Evolutionary conservation across 2,888 invertebrate species (phyloP).

Genomic region (Orchesella flavescens): DNA sequence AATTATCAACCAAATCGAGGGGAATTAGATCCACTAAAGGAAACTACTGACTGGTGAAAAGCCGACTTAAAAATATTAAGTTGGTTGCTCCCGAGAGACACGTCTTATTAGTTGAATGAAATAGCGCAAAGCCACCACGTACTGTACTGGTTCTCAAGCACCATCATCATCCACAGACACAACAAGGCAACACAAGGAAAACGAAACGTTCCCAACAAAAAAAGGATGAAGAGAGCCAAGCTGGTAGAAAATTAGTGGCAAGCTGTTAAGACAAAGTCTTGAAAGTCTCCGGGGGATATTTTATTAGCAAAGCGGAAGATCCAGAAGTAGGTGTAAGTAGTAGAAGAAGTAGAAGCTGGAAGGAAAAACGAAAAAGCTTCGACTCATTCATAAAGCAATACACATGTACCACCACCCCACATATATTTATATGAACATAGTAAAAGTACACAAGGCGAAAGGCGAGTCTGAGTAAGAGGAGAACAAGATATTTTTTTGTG

Average conservation of each 20-base stretch:
- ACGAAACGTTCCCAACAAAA: slow-evolving; percentile 6
- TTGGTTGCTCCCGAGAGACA: slow-evolving; percentile 62
- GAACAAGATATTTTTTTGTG: slow-evolving; percentile 17
- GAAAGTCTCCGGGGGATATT: slow-evolving; percentile 57
- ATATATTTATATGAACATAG: slow-evolving; percentile 30
- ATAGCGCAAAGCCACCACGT: slow-evolving; percentile 50
- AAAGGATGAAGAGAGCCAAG: slow-evolving; percentile 41
- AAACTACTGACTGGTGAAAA: slow-evolving; percentile 44
- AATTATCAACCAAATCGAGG: slow-evolving; percentile 55
- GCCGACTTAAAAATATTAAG: slow-evolving; percentile 61
- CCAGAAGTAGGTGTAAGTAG: slow-evolving; percentile 28
- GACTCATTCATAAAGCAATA: slow-evolving; percentile 35
- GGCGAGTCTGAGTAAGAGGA: slow-evolving; percentile 13
- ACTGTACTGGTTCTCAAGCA: slow-evolving; percentile 14
- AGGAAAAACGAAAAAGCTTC: slow-evolving; percentile 15
- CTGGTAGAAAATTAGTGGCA: slow-evolving; percentile 63
- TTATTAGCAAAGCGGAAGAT: slow-evolving; percentile 57
- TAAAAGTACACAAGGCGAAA: background rate
- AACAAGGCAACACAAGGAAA: slow-evolving; percentile 27
- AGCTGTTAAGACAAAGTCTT: slow-evolving; percentile 63
- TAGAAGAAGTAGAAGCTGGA: slow-evolving; percentile 28
- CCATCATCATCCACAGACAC: slow-evolving; percentile 10
- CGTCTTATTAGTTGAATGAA: slow-evolving; percentile 60
- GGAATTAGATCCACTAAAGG: slow-evolving; percentile 37
- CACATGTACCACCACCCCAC: too few relatives aligned